phyloP scores from a whole-genome alignment of 64 coral and sea anemone genomes.

The Porites australiensis region DNA sequence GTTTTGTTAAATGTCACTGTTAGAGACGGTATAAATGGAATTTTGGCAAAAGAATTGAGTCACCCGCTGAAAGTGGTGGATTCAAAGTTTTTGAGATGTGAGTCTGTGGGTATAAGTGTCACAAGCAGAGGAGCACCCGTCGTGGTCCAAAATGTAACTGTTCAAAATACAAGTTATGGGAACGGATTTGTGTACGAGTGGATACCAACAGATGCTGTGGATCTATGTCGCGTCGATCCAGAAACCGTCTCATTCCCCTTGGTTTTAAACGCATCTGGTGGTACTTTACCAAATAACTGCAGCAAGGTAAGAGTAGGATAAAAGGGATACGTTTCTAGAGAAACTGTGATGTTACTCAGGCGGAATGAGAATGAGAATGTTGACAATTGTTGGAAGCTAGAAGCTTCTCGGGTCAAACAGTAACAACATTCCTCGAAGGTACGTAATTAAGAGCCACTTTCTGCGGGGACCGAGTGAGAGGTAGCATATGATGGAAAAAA shows the following conservation, averaged over 20 bases:
- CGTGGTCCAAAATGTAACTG: slow-evolving; percentile 36
- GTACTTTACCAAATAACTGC: background rate
- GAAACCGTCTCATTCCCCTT: slow-evolving; percentile 15
- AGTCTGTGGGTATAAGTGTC: slow-evolving; percentile 52
- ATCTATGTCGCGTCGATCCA: slow-evolving; percentile 18
- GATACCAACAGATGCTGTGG: slow-evolving; percentile 4
- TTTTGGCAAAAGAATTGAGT: slow-evolving; percentile 24
- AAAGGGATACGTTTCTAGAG: no score
- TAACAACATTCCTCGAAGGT: no score
- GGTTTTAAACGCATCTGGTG: background rate
- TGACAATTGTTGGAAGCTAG: no score
- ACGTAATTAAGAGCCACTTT: background rate
- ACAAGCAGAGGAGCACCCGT: slow-evolving; percentile 10
- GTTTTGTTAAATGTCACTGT: slow-evolving; percentile 45
- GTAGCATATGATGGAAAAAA: no score
- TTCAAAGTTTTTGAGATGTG: background rate
- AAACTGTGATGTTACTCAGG: no score
- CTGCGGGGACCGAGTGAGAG: no score
- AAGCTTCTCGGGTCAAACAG: no score
- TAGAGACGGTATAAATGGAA: slow-evolving; percentile 42
- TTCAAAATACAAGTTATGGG: slow-evolving; percentile 46
- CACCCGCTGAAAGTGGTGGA: slow-evolving; percentile 13
- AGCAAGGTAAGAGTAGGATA: slow-evolving; percentile 14
- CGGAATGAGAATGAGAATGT: background rate
- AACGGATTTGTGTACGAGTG: slow-evolving; percentile 48